These are phyloP conservation scores for Synaphobranchus kaupii DNA, from an alignment of 2,797 vertebrate genomes.

Conservation along the genomic window DNA sequence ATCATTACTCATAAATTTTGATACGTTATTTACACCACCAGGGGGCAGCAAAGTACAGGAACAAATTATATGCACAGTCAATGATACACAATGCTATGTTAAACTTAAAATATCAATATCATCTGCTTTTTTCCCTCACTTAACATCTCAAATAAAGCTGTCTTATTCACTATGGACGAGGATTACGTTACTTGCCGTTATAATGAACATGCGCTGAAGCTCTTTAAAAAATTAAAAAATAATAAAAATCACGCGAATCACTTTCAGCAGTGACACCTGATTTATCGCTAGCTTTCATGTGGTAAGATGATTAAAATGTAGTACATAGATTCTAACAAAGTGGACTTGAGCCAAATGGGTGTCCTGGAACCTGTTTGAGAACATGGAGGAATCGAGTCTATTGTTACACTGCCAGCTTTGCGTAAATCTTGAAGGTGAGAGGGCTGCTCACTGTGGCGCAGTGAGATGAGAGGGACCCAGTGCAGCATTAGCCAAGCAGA, in stretches of 20 bases:
- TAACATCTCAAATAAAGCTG: not conserved
- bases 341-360: not conserved
- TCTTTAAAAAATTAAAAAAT: not conserved
- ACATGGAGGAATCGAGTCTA: not conserved
- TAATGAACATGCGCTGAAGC: not conserved
- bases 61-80: not conserved
- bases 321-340: slow-evolving; percentile 5
- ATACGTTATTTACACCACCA: not conserved
- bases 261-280: not conserved
- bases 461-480: not conserved
- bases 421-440: not conserved
- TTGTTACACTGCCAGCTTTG: not conserved
- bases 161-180: not conserved
- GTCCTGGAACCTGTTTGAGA: not conserved
- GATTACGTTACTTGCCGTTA: not conserved
- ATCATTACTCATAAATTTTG: not conserved
- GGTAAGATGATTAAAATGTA: not conserved
- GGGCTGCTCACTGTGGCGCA: not conserved
- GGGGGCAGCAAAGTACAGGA: not conserved
- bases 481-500: not conserved
- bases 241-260: not conserved
- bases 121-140: not conserved
- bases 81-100: not conserved
- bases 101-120: not conserved
- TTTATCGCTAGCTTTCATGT: not conserved